Base-by-base conservation (phyloP, 2,113 vertebrate genomes). In the Illadopsis cleaveri region DNA sequence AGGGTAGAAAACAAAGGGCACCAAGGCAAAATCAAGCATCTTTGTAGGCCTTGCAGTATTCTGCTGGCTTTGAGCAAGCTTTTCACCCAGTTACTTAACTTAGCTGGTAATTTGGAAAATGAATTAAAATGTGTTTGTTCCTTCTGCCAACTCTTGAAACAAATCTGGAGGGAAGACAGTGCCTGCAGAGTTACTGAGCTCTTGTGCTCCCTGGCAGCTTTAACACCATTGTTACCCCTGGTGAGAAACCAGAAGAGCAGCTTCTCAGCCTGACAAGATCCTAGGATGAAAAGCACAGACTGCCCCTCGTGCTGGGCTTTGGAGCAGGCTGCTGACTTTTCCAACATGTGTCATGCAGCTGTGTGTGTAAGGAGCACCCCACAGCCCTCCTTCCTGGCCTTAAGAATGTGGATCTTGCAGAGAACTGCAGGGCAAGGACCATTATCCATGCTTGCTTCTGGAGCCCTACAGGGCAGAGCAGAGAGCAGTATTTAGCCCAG, bases 401-500 rank as follows among this genome's bases (percentile, higher is more conserved):
- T 7, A 54, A 8, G 2, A 68, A 30, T 0, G 0, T 0, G 1
- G 23, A 42, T 31, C 45, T 62, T 30, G 24, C 38, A 82, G 51
- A 93, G 60, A 80, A 48, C 28, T 82, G 33, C 0, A 0, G 37
- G 33, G 51, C 9, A 56, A 47, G 16, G 51, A 45, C 20, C 69
- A 70, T 25, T 21, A 82, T 12, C 53, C 17, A 4, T 35, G 28
- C 35, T 64, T 8, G 15, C n/a, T 57, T 25, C 48, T 69, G 54
- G n/a, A 82, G 10, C 16, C 12, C 40, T 25, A 22, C n/a, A 56
- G 20, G 28, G 25, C 72, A 65, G 20, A 62, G 76, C 57, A 51
- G 56, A 89, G 42, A 87, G 9, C 69, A 62, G 56, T 2, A 3
- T 37, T 69, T 35, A 51, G 18, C 40, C 22, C 51, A 69, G 48